Evolutionary conservation across 2,113 vertebrate species (phyloP), one percentile per base, ranked within the genome.

Genomic region (Pomatostomus ruficeps): DNA sequence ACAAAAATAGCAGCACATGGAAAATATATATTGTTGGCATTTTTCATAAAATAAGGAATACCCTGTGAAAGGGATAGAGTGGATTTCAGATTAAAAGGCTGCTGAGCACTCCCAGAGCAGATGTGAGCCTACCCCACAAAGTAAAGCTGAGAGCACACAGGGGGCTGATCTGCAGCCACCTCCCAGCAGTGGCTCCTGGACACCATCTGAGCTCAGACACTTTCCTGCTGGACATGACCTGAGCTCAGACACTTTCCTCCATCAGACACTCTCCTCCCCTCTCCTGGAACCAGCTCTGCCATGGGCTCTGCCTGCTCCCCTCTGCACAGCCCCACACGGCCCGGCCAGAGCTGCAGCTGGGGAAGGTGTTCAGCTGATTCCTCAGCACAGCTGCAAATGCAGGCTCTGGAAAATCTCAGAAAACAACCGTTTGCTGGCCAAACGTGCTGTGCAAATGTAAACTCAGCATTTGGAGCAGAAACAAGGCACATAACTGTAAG

Each of bases 91-190:
- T 31, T 23, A 29, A 81, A 77, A 89, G 40, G 31, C n/a, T n/a
- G n/a, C 77, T 36, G 73, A 40, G 31, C 36, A 24, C 42, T 3
- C 25, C 14, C 36, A 6, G 58, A 8, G 16, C 6, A 38, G 35
- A 19, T 0, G 1, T 0, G 5, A 68, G 38, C 24, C n/a, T 22
- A 11, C 20, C 49, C 14, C 42, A 11, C 52, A 26, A 63, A 66
- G 14, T 8, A 4, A 46, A 78, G 33, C 54, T 65, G 14, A 16
- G 49, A 45, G n/a, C 19, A 18, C 57, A 28, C 38, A 45, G 40
- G 48, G 48, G 16, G 51, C 51, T 70, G 14, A 19, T 76, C 31
- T 28, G 36, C 51, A 59, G 79, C 20, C 11, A 11, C 40, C 22
- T 62, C 70, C 22, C n/a, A 87, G 26, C 14, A 36, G 5, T 1